These are phyloP conservation scores for Ceuthmochares aereus DNA, from an alignment of 2,113 vertebrate species.

Conservation along the genomic window DNA sequence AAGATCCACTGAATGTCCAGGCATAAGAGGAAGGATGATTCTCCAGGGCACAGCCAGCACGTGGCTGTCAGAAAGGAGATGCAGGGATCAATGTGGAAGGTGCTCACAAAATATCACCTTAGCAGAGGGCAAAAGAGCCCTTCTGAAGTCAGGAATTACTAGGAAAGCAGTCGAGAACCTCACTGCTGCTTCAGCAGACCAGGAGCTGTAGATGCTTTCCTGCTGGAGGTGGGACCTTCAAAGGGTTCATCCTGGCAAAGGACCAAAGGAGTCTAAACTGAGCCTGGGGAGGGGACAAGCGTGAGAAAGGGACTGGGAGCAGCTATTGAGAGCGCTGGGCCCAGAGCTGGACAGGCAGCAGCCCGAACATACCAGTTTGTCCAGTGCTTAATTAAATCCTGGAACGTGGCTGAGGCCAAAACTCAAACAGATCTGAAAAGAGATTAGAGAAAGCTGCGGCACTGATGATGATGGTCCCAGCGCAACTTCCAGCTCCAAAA, in stretches of 20 bases:
- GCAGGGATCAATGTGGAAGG: fast-evolving
- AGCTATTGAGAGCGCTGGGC: neutral
- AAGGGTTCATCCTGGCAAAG: neutral
- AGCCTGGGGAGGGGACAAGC: fast-evolving
- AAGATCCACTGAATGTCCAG: neutral
- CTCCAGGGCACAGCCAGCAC: neutral
- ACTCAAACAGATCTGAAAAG: neutral
- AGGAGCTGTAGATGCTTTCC: neutral
- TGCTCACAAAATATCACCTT: neutral
- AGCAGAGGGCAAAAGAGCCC: neutral
- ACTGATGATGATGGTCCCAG: neutral
- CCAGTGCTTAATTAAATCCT: neutral
- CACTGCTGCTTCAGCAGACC: neutral
- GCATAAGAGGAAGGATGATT: fast-evolving
- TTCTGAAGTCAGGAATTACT: neutral
- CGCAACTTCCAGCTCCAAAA: neutral
- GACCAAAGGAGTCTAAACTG: neutral
- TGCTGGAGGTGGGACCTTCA: fast-evolving
- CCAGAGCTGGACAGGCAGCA: neutral
- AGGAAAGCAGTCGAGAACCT: neutral
- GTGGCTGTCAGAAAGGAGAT: neutral
- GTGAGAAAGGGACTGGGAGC: neutral
- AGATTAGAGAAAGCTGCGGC: neutral
- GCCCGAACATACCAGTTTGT: neutral
- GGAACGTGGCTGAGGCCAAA: neutral